A percentile compares a stretch with the other conserved stretches of the same genome.
phyloP scores from a whole-genome alignment of 2,797 vertebrate species.

The Micromesistius poutassou region DNA sequence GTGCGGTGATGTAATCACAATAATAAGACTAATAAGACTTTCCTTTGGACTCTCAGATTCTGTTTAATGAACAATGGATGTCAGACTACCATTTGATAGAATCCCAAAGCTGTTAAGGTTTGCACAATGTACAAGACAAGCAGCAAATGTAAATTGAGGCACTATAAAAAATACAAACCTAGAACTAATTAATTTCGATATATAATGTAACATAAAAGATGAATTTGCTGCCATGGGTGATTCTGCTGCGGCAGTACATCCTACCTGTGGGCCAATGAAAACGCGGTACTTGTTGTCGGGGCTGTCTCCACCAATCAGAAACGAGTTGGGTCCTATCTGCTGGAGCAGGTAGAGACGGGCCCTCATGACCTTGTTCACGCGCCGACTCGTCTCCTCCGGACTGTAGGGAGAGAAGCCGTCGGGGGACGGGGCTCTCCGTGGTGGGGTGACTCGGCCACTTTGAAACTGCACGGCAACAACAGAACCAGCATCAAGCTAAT shows the following conservation, averaged over 20 bases:
- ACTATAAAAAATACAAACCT: background rate
- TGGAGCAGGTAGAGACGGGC: conserved; percentile 85
- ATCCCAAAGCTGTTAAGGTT: background rate
- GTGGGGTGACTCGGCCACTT: conserved; percentile 84
- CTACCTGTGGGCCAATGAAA: conserved; percentile 88
- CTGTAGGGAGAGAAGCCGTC: conserved; percentile 88
- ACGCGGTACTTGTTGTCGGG: conserved; percentile 89
- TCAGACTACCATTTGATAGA: too few relatives aligned
- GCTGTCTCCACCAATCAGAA: conserved; percentile 86
- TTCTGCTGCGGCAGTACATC: background rate
- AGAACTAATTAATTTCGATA: background rate
- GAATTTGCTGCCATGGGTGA: background rate
- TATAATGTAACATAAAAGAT: background rate
- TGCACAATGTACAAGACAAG: background rate
- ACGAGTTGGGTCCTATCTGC: conserved; percentile 88
- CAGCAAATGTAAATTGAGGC: background rate
- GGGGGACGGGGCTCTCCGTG: conserved; percentile 84
- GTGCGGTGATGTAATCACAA: background rate
- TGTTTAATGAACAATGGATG: background rate
- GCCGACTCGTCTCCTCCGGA: conserved; percentile 84
- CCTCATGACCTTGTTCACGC: conserved; percentile 88
- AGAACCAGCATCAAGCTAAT: background rate
- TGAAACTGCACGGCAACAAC: conserved; percentile 70
- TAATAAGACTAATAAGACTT: too few relatives aligned
- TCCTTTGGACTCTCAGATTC: background rate